Percentiles rank a stretch among this genome's conserved stretches.
Conservation (phyloP, 1,140 invertebrate genomes). For the Bombus huntii region DNA sequence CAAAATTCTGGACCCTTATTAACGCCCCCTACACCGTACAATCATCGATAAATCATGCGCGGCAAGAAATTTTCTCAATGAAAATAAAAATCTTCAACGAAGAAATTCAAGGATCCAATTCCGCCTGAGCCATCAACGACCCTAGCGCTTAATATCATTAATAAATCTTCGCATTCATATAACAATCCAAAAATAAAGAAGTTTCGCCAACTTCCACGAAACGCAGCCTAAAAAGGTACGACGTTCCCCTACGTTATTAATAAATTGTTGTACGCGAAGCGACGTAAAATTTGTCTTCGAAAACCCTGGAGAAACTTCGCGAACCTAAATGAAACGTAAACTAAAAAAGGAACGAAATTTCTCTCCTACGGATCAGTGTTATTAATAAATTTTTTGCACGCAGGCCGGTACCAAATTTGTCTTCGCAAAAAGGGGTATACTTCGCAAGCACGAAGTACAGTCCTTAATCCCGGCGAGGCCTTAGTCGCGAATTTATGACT, state of each 20-base stretch:
- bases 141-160: neutral
- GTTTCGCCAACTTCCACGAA: neutral
- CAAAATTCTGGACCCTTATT: neutral
- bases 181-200: neutral
- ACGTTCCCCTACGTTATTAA: neutral
- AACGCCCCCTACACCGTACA: no score
- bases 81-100: neutral
- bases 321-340: no score
- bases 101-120: neutral
- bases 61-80: neutral
- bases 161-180: neutral
- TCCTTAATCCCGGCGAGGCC: neutral
- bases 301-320: neutral
- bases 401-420: neutral
- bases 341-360: neutral
- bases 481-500: slow-evolving; percentile 42
- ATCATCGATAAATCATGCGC: no score
- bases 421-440: neutral
- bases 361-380: neutral
- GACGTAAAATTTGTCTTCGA: neutral
- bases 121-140: no score
- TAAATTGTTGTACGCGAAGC: neutral
- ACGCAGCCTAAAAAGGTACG: neutral
- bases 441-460: neutral
- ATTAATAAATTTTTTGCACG: neutral